A percentile compares a stretch with the other conserved stretches of the same genome.
phyloP scores from a whole-genome alignment of 2,888 invertebrate species.

The Helobdella robusta region DNA sequence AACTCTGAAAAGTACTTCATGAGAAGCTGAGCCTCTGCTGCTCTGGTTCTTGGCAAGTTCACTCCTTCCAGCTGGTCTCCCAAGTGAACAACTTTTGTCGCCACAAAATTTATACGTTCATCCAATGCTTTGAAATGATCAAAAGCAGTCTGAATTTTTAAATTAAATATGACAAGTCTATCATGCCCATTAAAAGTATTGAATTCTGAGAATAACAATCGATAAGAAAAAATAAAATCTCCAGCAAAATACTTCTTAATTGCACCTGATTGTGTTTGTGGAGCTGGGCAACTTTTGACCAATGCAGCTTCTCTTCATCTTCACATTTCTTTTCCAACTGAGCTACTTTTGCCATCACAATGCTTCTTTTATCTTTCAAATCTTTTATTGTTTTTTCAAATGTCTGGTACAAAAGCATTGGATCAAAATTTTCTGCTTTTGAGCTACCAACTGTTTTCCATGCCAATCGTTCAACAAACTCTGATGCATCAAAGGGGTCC shows the following conservation, averaged over 20 bases:
- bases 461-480: constrained; percentile 90
- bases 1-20: constrained; percentile 87
- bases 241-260: neutral
- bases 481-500: constrained; percentile 53
- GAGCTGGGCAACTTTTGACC: constrained; percentile 68
- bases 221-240: neutral
- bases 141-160: constrained; percentile 62
- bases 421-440: constrained; percentile 65
- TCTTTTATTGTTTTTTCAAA: constrained; percentile 75
- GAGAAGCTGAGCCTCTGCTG: constrained; percentile 84
- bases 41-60: constrained; percentile 82
- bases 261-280: constrained; percentile 64
- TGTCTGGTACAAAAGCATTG: constrained; percentile 74
- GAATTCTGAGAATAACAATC: neutral
- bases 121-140: constrained; percentile 83
- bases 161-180: neutral
- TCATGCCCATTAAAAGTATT: neutral
- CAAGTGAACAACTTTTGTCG: constrained; percentile 92
- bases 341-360: constrained; percentile 42
- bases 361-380: constrained; percentile 43
- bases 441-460: constrained; percentile 74
- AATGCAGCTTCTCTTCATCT: constrained; percentile 76
- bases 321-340: constrained; percentile 65
- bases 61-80: constrained; percentile 96
- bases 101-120: constrained; percentile 88